Percentiles rank a stretch among this genome's conserved stretches.
phyloP scores from a whole-genome alignment of 2,888 invertebrate species.

The Stictocephala bisonia region DNA sequence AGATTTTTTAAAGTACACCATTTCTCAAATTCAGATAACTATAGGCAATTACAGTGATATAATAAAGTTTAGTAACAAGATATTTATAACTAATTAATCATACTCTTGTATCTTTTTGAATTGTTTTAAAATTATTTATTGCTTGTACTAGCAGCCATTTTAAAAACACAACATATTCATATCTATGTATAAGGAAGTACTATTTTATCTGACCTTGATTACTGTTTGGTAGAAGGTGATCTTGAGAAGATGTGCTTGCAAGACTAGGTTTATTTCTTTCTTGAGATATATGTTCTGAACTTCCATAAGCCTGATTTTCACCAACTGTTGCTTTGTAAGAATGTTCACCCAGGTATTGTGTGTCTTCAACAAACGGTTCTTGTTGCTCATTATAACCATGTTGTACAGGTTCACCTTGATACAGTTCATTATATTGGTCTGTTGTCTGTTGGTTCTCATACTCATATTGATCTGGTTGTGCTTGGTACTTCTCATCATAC shows the following conservation, averaged over 20 bases:
- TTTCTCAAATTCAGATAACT: too few species aligned
- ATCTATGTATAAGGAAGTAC: background rate
- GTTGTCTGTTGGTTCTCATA: conserved; percentile 2
- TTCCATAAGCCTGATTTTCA: background rate
- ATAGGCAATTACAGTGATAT: too few species aligned
- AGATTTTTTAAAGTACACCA: too few species aligned
- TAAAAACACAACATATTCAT: background rate
- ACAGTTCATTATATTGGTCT: background rate
- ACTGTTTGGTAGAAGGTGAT: background rate
- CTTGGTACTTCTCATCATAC: conserved; percentile 9
- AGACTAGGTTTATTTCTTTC: background rate
- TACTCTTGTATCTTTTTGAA: too few species aligned
- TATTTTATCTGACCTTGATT: background rate
- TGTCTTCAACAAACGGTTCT: background rate
- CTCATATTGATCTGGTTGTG: conserved; percentile 14
- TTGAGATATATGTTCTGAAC: background rate
- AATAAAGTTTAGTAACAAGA: too few species aligned
- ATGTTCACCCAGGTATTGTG: background rate
- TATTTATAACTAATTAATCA: too few species aligned
- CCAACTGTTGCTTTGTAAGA: background rate
- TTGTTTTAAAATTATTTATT: too few species aligned
- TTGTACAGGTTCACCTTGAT: background rate
- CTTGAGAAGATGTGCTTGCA: background rate
- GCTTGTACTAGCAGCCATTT: too few species aligned
- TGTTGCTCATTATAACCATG: conserved; percentile 1